These are phyloP conservation scores for Agrenia bidenticulata DNA, from an alignment of 2,888 invertebrate genomes.

Conservation along the genomic window DNA sequence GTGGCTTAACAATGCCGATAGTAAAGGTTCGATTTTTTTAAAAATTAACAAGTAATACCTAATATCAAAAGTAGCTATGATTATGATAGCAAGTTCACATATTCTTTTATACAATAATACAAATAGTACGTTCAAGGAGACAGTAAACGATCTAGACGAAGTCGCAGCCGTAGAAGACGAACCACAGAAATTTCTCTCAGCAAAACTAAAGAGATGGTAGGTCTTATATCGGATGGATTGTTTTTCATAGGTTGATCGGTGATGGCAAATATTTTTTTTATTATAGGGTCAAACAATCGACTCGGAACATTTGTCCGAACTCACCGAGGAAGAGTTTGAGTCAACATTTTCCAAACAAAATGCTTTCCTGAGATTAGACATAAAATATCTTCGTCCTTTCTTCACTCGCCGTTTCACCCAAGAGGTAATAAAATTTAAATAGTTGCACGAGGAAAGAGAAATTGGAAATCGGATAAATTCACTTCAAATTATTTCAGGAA, in stretches of 20 bases:
- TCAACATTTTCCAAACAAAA: constrained; percentile 79
- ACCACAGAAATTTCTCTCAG: constrained; percentile 86
- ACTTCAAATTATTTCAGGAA: constrained; percentile 61
- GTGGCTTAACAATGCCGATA: constrained; percentile 96
- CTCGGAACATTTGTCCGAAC: constrained; percentile 87
- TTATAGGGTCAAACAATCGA: constrained; percentile 81
- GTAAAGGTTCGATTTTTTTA: constrained; percentile 64
- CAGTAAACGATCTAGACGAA: constrained; percentile 55
- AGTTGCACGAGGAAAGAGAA: not conserved
- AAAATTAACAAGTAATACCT: not conserved
- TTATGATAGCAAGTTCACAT: constrained; percentile 1
- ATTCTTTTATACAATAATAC: constrained; percentile 59
- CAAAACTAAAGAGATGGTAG: constrained; percentile 94
- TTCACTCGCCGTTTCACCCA: constrained; percentile 94
- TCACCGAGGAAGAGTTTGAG: constrained; percentile 90
- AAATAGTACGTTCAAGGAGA: constrained; percentile 73
- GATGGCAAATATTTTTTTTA: not conserved
- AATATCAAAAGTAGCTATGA: too few species aligned
- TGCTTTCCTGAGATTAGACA: constrained; percentile 88
- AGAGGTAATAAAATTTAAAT: constrained; percentile 66
- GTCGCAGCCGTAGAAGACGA: constrained; percentile 60
- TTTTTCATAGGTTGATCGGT: not conserved
- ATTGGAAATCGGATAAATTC: not conserved
- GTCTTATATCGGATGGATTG: not conserved
- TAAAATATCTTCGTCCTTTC: constrained; percentile 92